A percentile compares a stretch with the other conserved stretches of the same genome.
Evolutionary conservation across 2,797 vertebrate genomes (phyloP).

Genomic region (Denticeps clupeoides): DNA sequence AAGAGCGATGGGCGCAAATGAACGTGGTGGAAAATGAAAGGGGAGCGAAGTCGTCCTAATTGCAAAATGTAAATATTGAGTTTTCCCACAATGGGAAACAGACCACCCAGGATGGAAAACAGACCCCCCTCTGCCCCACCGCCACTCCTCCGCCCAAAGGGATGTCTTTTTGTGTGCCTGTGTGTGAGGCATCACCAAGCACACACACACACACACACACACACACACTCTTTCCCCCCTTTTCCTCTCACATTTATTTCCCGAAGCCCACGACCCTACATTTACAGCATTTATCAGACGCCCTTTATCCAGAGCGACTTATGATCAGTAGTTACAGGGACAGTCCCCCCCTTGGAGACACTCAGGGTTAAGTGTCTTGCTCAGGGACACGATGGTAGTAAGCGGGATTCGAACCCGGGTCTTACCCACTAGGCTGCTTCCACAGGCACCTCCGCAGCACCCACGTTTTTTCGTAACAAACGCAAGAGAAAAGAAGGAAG

Average conservation of each 20-base stretch:
- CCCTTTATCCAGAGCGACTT: too few species aligned
- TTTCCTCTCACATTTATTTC: not conserved
- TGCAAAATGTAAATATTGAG: conserved; percentile 80
- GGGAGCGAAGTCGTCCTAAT: conserved; percentile 70
- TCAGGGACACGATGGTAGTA: too few species aligned
- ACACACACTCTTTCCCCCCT: not conserved
- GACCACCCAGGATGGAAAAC: conserved; percentile 76
- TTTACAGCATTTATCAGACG: too few species aligned
- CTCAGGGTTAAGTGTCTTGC: too few species aligned
- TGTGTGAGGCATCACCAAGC: conserved; percentile 47
- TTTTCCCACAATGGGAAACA: conserved; percentile 73
- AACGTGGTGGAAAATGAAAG: conserved; percentile 66
- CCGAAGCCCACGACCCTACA: not conserved
- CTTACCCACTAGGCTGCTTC: too few species aligned
- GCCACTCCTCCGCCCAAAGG: conserved; percentile 37
- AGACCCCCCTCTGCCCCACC: conserved; percentile 46
- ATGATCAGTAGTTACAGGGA: too few species aligned
- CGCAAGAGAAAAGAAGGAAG: too few species aligned
- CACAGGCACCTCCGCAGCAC: too few species aligned
- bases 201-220: conserved; percentile 8
- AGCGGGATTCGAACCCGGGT: too few species aligned
- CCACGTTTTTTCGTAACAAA: too few species aligned
- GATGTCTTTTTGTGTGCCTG: conserved; percentile 51
- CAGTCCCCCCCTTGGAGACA: too few species aligned
- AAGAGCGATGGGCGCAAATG: conserved; percentile 33